Conservation (phyloP, 2,797 vertebrate genomes). For the Okamejei kenojei region DNA sequence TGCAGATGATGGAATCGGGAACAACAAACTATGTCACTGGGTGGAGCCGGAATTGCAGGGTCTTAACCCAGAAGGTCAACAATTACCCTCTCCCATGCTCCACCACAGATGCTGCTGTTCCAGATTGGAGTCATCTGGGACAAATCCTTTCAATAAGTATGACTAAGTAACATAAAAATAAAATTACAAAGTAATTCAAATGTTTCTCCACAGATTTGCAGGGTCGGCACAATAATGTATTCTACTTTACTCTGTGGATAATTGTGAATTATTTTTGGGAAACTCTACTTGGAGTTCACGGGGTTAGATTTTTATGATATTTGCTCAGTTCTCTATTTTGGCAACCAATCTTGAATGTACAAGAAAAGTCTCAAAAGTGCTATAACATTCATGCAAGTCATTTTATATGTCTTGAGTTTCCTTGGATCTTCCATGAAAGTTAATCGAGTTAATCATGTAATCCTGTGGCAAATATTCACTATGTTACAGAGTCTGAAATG, state of each 20-base stretch:
- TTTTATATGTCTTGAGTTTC: neutral
- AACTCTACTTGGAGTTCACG: neutral
- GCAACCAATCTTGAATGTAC: neutral
- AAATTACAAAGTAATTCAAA: too few relatives aligned
- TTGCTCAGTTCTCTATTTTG: neutral
- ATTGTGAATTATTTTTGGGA: neutral
- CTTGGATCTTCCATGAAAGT: neutral
- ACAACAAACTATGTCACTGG: too few relatives aligned
- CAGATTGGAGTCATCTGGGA: neutral
- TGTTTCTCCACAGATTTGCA: too few relatives aligned
- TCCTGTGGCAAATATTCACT: neutral
- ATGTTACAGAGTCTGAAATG: neutral
- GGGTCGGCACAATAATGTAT: neutral
- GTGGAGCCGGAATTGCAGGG: too few relatives aligned
- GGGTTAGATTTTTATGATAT: neutral
- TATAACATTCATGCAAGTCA: too few relatives aligned
- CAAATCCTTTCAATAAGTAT: neutral
- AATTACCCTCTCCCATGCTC: too few relatives aligned
- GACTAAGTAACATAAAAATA: neutral
- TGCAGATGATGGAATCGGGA: too few relatives aligned
- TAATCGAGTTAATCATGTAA: neutral
- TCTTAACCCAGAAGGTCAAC: too few relatives aligned
- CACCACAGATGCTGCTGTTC: too few relatives aligned
- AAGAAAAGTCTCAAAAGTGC: neutral
- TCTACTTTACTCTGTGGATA: neutral